Evolutionary conservation across 1,140 invertebrate genomes (phyloP), one percentile per base, ranked within the genome.

Genomic region (Aethina tumida): DNA sequence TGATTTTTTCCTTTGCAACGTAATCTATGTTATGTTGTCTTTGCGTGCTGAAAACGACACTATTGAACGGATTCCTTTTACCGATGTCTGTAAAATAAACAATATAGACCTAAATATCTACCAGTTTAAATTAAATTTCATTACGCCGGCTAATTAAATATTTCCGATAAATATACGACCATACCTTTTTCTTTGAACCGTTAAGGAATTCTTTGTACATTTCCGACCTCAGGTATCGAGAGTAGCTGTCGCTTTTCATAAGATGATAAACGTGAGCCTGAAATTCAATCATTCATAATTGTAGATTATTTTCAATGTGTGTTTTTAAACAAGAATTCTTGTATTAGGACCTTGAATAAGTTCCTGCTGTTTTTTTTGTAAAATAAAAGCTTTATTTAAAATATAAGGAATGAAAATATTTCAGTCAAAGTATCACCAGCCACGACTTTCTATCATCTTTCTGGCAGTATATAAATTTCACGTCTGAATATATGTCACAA

Each of bases 211-310:
- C 93, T 75, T 96, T 97, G 66, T 97, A 99, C 85, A 97, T 95
- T 55, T 99, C 96, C 2, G 96, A 99, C 31, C 96, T 79, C 35
- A 99, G 70, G 63, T 97, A 99, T 45, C 97, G 74, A 24, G 91
- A 94, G 60, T 99, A 99, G 53, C 88, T 95, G 65, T 99, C 97
- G 53, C 88, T 95, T 60, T 97, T 97, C 97, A 99, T 99, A 39
- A 99, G 69, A 60, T 97, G 93, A 67, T 97, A 99, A 17, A 99
- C 93, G 66, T 99, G 96, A 5, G 94, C 90, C 86, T 95, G 68
- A 25, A 68, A 50, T 9, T 32, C 20, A 39, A 34, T 16, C 5
- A 10, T 30, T 10, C 4, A 30, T 12, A 15, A 30, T 30, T 9
- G 2, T n/a, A 15, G 17, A 35, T 35, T n/a, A 35, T 18, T 27